phyloP scores from a whole-genome alignment of 2,888 invertebrate species.

The Monochamus alternatus region DNA sequence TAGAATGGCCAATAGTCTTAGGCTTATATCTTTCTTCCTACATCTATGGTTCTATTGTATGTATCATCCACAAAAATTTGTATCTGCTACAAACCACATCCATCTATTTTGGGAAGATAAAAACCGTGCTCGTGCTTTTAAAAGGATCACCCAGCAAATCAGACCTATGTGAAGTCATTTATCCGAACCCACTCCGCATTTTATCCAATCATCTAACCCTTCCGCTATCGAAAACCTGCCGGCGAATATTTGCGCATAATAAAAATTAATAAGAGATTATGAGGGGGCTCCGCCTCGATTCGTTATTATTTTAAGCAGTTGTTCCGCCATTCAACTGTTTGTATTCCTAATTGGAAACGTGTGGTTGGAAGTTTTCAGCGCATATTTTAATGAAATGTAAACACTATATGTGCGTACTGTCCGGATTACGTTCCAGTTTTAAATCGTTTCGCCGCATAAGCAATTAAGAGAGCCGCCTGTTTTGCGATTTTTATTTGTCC shows the following conservation, averaged over 20 bases:
- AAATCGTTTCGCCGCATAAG: slow-evolving; percentile 60
- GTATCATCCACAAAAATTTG: too few relatives aligned
- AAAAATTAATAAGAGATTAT: slow-evolving; percentile 48
- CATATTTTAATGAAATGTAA: slow-evolving; percentile 70
- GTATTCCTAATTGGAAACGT: slow-evolving; percentile 68
- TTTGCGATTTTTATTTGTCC: slow-evolving; percentile 49
- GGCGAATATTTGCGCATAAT: slow-evolving; percentile 38
- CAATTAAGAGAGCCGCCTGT: slow-evolving; percentile 59
- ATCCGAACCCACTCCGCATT: not conserved
- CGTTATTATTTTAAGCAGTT: slow-evolving; percentile 64
- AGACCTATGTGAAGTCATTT: not conserved
- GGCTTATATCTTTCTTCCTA: too few relatives aligned
- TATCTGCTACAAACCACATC: too few relatives aligned
- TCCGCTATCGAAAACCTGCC: slow-evolving; percentile 2
- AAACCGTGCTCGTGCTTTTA: too few relatives aligned
- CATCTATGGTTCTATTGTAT: too few relatives aligned
- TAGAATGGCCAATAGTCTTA: too few relatives aligned
- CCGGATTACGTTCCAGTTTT: slow-evolving; percentile 62
- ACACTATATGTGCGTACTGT: slow-evolving; percentile 63
- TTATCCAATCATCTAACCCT: slow-evolving; percentile 36
- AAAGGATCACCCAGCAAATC: not conserved
- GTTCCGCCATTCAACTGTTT: slow-evolving; percentile 51
- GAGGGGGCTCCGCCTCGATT: slow-evolving; percentile 39
- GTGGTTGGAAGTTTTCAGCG: slow-evolving; percentile 67
- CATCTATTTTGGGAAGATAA: too few relatives aligned